Evolutionary conservation across 2,113 vertebrate species (phyloP).

Genomic region (Pluvianellus socialis): DNA sequence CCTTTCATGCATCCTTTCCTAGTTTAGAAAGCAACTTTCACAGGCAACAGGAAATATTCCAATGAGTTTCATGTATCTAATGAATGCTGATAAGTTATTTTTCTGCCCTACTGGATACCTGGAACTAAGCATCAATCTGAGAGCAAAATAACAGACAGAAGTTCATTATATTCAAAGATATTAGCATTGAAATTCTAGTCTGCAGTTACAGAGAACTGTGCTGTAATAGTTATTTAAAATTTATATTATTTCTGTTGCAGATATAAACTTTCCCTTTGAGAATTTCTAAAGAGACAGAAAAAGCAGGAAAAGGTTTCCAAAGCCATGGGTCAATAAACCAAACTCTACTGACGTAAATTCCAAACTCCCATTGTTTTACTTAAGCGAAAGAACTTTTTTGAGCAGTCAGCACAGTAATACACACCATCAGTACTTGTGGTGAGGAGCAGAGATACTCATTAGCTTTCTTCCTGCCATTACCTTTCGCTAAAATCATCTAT

Average conservation of each 20-base stretch:
- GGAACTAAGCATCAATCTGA: slow-evolving; percentile 34
- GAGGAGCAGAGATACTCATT: neutral
- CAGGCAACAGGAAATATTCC: slow-evolving; percentile 37
- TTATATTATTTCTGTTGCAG: slow-evolving; percentile 30
- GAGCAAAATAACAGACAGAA: slow-evolving; percentile 35
- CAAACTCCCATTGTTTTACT: neutral
- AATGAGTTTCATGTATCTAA: slow-evolving; percentile 43
- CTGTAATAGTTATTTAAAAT: slow-evolving; percentile 41
- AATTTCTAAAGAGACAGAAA: neutral
- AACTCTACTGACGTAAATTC: neutral
- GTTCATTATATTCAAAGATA: slow-evolving; percentile 50
- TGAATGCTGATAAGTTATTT: slow-evolving; percentile 65
- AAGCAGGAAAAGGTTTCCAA: slow-evolving; percentile 6
- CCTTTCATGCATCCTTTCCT: slow-evolving; percentile 7
- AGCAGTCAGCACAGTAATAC: neutral
- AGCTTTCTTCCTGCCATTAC: neutral
- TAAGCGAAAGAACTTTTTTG: neutral
- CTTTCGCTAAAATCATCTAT: neutral
- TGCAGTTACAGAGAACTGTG: slow-evolving; percentile 6
- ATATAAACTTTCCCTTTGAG: slow-evolving; percentile 4
- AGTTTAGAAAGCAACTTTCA: slow-evolving; percentile 43
- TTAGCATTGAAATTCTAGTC: slow-evolving; percentile 13
- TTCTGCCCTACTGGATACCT: slow-evolving; percentile 57
- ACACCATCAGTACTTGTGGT: neutral
- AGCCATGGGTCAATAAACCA: neutral